These are phyloP conservation scores for Lasioglossum calceatum DNA, from an alignment of 2,888 invertebrate species.

Conservation along the genomic window DNA sequence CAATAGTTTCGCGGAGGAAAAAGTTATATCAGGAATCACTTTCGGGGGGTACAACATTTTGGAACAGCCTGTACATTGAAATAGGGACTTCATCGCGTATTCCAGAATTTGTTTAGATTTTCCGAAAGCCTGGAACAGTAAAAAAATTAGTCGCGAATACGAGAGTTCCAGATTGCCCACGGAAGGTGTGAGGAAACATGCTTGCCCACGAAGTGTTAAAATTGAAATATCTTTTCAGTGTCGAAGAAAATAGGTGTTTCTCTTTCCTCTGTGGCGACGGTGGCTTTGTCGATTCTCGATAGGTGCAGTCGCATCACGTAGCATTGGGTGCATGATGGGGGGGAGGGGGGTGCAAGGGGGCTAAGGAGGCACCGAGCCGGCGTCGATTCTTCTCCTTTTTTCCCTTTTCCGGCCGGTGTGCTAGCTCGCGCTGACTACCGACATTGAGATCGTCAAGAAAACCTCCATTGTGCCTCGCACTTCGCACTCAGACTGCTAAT, in stretches of 20 bases:
- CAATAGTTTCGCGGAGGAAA: too few species aligned
- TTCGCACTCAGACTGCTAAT: constrained; percentile 71
- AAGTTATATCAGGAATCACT: too few species aligned
- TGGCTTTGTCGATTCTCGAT: constrained; percentile 52
- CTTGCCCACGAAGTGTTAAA: background rate
- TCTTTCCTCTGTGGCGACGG: background rate
- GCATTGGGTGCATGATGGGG: constrained; percentile 52
- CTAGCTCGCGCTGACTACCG: constrained; percentile 63
- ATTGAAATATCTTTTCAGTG: background rate
- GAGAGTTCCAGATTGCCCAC: background rate
- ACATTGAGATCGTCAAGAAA: constrained; percentile 72
- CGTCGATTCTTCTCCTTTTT: constrained; percentile 66
- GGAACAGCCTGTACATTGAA: too few species aligned
- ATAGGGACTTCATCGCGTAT: background rate
- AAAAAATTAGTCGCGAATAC: background rate
- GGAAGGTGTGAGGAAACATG: background rate
- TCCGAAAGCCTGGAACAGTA: background rate
- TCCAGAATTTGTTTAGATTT: background rate
- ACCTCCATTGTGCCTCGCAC: constrained; percentile 65
- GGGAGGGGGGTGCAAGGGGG: background rate
- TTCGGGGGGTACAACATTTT: too few species aligned
- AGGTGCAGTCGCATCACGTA: constrained; percentile 67
- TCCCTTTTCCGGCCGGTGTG: constrained; percentile 66
- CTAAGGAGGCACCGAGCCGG: constrained; percentile 38
- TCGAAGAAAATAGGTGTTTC: background rate